Evolutionary conservation across 2,113 vertebrate genomes (phyloP).

Genomic region (Gorsachius goisagi): DNA sequence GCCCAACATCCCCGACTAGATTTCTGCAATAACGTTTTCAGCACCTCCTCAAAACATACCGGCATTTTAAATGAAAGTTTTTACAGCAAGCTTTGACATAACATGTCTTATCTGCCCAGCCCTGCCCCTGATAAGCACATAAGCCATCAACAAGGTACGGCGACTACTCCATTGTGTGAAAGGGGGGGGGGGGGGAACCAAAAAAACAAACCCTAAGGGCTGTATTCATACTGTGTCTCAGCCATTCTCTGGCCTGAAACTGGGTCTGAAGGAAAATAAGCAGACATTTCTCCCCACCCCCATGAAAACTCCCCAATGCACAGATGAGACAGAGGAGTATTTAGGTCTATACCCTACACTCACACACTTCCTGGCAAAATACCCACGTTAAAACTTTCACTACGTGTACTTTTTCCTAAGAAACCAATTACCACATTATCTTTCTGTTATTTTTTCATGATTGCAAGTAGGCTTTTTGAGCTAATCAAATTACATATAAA

Average conservation of each 20-base stretch:
- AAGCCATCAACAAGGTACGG: not conserved
- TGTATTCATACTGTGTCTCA: rapidly evolving
- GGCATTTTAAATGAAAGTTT: not conserved
- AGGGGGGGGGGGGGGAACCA: rapidly evolving
- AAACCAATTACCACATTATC: not conserved
- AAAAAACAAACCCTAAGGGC: not conserved
- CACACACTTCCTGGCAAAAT: not conserved
- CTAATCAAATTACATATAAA: not conserved
- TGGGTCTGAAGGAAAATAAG: not conserved
- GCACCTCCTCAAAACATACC: not conserved
- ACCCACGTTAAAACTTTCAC: not conserved
- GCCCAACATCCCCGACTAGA: rapidly evolving
- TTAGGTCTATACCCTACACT: not conserved
- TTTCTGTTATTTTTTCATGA: not conserved
- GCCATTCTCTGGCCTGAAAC: not conserved
- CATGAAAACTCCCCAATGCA: not conserved
- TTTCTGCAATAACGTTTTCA: not conserved
- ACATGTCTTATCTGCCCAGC: not conserved
- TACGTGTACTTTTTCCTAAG: not conserved
- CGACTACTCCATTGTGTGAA: not conserved
- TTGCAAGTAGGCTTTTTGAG: not conserved
- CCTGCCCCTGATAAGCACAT: not conserved
- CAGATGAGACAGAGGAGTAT: not conserved
- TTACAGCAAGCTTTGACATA: not conserved
- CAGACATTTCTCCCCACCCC: not conserved